Evolutionary conservation across 2,888 invertebrate genomes (phyloP), one percentile per base, ranked within the genome.

Genomic region (Empis stercorea): DNA sequence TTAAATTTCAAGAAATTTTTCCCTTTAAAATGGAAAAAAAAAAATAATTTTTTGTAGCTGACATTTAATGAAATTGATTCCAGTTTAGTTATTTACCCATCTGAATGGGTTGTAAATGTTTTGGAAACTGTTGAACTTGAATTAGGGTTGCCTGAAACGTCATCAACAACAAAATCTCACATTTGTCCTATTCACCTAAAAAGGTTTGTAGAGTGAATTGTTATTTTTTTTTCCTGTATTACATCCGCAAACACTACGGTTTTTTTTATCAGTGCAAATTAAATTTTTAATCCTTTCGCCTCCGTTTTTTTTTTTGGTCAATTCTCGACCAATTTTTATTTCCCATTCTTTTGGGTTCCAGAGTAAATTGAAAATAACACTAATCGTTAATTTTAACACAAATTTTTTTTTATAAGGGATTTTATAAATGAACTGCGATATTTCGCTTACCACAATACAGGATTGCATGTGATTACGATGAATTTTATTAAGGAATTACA

Each of bases 41-140:
- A n/a, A n/a, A n/a, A n/a, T n/a, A n/a, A n/a, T n/a, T n/a, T 46
- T 48, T 71, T 50, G 48, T 71, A 49, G n/a, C 23, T 60, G 59
- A 64, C 63, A 2, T 63, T 64, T 17, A 61, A 53, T 46, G 64
- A 66, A 47, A 55, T 61, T 9, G 68, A 68, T 46, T 59, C 59
- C 4, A 57, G 54, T 36, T 43, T 65, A 37, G 47, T 58, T 5
- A 62, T 65, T 9, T 57, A 69, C 48, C 63, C 65, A 2, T 62
- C 72, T 39, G 61, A 78, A 61, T 73, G 70, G 67, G 75, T 81
- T 3, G 71, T 93, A 1, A 81, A 85, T 62, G 86, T 91, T 1
- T 79, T 85, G 50, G 93, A 94, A 65, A 82, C 79, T 0, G 79
- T 93, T 0, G 88, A 91, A 62, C 70, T 94, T 47, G 89, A 89